Evolutionary conservation across 2,113 vertebrate species (phyloP).

Genomic region (Hipposideros armiger): DNA sequence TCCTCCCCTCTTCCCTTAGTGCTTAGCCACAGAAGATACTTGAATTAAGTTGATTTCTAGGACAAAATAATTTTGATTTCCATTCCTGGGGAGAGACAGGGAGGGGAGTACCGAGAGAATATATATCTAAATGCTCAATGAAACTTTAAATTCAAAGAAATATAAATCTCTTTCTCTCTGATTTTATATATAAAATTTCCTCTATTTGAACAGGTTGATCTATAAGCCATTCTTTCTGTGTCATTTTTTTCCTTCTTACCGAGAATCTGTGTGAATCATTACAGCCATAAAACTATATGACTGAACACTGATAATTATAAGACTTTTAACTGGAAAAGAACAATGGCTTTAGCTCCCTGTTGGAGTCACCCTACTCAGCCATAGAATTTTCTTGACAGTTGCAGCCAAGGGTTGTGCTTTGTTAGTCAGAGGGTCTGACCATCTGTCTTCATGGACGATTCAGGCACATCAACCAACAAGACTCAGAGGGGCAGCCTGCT

Average conservation of each 20-base stretch:
- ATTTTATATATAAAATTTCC: not conserved
- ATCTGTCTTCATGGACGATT: not conserved
- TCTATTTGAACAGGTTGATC: not conserved
- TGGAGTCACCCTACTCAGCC: not conserved
- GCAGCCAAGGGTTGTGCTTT: not conserved
- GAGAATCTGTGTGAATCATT: conserved; percentile 62
- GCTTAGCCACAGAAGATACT: not conserved
- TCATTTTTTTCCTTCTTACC: not conserved
- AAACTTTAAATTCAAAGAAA: conserved; percentile 53
- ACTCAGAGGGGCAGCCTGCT: not conserved
- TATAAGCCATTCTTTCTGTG: conserved; percentile 2
- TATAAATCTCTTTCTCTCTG: not conserved
- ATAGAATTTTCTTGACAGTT: conserved; percentile 60
- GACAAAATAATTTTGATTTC: conserved; percentile 29
- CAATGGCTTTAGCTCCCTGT: not conserved
- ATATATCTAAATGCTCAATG: conserved; percentile 39
- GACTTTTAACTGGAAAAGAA: conserved; percentile 64
- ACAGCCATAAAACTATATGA: conserved; percentile 61
- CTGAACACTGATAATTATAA: conserved; percentile 51
- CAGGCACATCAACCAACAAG: not conserved
- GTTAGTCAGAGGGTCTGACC: not conserved
- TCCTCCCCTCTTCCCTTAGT: not conserved
- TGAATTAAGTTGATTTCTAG: conserved; percentile 36
- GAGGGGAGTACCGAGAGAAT: not conserved
- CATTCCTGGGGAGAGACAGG: not conserved